Base-by-base conservation (phyloP, 1,140 invertebrate species). In the Drosophila tsacasi region DNA sequence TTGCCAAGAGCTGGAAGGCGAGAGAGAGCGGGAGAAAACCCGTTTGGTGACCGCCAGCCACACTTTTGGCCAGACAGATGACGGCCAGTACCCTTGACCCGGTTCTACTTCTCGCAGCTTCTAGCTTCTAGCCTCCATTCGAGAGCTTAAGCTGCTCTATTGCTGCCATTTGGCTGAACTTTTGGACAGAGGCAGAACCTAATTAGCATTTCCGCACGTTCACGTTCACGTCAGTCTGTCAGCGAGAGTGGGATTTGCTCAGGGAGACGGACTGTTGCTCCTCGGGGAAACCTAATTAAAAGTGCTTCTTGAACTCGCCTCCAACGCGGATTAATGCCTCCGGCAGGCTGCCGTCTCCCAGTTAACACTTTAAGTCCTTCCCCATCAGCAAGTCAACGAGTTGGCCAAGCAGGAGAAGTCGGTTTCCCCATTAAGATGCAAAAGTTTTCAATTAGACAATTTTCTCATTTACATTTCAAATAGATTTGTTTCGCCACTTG, bases 381-480 rank as follows among this genome's bases (percentile, higher is more conserved):
- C 54, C 76, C 52, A 59, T 49, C 67, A 75, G 60, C 39, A 37
- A 75, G 27, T 64, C 52, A 52, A 32, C 42, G 10, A 42, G 21
- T 35, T 49, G 17, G 13, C 19, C 52, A 3, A 39, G 52, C 27
- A 35, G 21, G 37, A 54, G 27, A 27, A 25, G 63, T 32, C 32
- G 21, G 32, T n/a, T 39, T 49, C 23, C 21, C 35, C 68, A 52
- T 59, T 60, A 58, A 67, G 65, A 74, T 40, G 79, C 72, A 47
- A 89, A 89, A 90, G 81, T 90, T 89, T 89, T 90, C 85, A 90
- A 90, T 90, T 90, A 82, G 57, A 61, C 65, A 67, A 76, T 81
- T 73, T 81, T 71, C 85, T 85, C 82, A 89, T 89, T 89, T 89
- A 77, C 79, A 84, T 90, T 89, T 89, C 78, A 89, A 89, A 89